Evolutionary conservation across 2,113 vertebrate species (phyloP), one percentile per base, ranked within the genome.

Genomic region (Dromas ardeola): DNA sequence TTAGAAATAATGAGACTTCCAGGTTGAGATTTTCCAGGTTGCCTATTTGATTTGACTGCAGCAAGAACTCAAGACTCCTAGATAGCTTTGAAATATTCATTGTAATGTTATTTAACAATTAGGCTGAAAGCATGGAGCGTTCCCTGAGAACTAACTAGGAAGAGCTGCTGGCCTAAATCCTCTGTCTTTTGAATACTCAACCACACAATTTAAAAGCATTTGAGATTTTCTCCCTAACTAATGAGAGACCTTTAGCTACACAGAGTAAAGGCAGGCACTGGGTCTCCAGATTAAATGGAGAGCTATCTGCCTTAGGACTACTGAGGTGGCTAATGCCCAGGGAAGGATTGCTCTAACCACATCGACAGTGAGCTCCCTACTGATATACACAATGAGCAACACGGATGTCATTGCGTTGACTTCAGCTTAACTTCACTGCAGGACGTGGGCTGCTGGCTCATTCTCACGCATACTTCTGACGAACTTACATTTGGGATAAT

Each of bases 21-120:
- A 89, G 42, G 27, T 13, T 78, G 69, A 3, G 7, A 26, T 88
- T 90, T 85, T 88, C 45, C 59, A 77, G 27, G 67, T 43, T 91
- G 20, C 42, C 66, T 59, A 1, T 77, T 80, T 86, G 74, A 58
- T 82, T 95, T 87, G 70, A 27, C 85, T 93, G 79, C 67, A 90
- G 36, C 59, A 92, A 42, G 42, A 94, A 74, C 63, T 72, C 50
- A 91, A 21, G 50, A 19, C n/a, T 81, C 62, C 55, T 63, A 82
- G 87, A 30, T 10, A 62, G 55, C 76, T 96, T 93, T 93, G 84
- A 94, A 95, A 95, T 91, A 87, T 76, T 89, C 12, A 32, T 76
- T 81, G 22, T 66, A 53, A 82, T 50, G 32, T 87, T 94, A 59
- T 85, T 93, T 50, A 93, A 91, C 40, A 85, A 85, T 90, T 88